Conservation (phyloP, 2,888 invertebrate species). For the Corbicula japonica region DNA sequence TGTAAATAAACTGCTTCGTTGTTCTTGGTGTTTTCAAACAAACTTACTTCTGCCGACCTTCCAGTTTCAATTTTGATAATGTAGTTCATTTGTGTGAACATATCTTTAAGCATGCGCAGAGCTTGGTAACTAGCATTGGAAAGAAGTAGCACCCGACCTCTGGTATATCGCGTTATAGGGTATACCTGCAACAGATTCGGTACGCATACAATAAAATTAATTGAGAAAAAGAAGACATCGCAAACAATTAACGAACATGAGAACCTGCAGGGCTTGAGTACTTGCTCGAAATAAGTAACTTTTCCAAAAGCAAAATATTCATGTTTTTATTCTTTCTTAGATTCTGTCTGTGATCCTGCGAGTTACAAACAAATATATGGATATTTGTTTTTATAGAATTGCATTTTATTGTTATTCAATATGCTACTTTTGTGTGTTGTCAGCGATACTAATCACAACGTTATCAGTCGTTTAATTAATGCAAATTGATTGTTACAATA, state of each 20-base stretch:
- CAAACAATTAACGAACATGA: too few species aligned
- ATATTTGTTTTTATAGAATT: too few species aligned
- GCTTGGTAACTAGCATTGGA: constrained; percentile 60
- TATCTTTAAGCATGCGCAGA: constrained; percentile 39
- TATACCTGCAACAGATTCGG: constrained; percentile 40
- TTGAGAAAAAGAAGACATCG: neutral
- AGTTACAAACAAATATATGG: neutral
- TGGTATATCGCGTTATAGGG: constrained; percentile 44
- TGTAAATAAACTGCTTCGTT: neutral
- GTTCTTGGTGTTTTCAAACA: neutral
- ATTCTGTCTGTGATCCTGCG: neutral
- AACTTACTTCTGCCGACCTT: constrained; percentile 19
- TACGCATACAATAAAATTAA: neutral
- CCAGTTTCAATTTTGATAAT: constrained; percentile 50
- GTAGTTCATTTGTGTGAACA: constrained; percentile 53
- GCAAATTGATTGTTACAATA: too few species aligned
- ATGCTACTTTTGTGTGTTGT: too few species aligned
- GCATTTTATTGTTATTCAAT: too few species aligned
- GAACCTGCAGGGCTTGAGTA: too few species aligned
- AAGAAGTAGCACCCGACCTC: constrained; percentile 48
- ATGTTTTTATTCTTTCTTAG: neutral
- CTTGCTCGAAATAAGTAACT: too few species aligned
- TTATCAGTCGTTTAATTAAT: too few species aligned
- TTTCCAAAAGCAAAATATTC: neutral
- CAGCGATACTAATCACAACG: too few species aligned